Evolutionary conservation across 2,113 vertebrate genomes (phyloP).

Genomic region (Dissostichus mawsoni): DNA sequence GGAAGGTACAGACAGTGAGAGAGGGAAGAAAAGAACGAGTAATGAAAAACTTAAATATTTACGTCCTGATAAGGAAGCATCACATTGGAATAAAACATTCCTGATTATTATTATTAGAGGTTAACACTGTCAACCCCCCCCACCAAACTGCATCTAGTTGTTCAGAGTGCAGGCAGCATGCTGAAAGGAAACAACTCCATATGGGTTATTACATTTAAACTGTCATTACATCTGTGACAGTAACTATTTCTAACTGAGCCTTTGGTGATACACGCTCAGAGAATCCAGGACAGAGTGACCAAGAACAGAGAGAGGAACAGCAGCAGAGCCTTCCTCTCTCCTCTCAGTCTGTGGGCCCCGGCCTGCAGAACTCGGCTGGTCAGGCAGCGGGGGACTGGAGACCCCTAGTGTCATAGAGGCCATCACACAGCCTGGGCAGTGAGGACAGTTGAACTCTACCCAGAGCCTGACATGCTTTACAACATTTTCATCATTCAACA

Average conservation of each 20-base stretch:
- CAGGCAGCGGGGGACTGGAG: neutral
- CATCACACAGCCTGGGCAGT: neutral
- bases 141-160: no score
- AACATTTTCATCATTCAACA: constrained; percentile 12
- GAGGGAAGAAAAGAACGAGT: neutral
- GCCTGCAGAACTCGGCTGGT: no score
- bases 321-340: neutral
- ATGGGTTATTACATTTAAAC: no score
- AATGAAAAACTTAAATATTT: neutral
- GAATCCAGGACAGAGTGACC: neutral
- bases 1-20: neutral
- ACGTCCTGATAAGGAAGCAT: neutral
- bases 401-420: constrained; percentile 4
- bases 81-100: neutral
- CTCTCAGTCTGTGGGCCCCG: neutral
- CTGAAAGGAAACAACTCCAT: neutral
- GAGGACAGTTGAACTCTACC: neutral
- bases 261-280: no score
- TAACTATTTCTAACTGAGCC: neutral
- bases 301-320: neutral
- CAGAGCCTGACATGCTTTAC: constrained; percentile 1
- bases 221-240: no score
- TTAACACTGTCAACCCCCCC: no score
- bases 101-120: no score
- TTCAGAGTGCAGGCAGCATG: neutral